Conservation (phyloP, 2,113 vertebrate species). For the Nannospalax galili region DNA sequence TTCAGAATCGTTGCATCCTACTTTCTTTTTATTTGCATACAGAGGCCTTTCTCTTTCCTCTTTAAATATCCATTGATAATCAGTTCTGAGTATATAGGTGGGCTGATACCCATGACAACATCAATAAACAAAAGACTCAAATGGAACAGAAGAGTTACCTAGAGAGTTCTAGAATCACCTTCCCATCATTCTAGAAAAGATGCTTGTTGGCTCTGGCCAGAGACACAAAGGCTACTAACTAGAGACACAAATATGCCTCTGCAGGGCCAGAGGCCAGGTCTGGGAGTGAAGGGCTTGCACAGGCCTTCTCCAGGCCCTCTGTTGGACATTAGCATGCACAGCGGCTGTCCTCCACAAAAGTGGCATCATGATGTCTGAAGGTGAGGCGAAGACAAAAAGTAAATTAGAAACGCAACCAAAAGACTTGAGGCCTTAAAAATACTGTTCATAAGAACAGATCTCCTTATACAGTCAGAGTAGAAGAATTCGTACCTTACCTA, state of each 20-base stretch:
- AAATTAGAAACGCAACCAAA: neutral
- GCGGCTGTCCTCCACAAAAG: neutral
- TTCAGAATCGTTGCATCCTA: neutral
- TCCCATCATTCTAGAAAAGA: neutral
- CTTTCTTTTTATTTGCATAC: neutral
- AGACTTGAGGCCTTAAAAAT: neutral
- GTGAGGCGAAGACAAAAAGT: neutral
- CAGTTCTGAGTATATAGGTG: neutral
- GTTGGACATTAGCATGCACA: neutral
- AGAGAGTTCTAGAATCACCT: conserved; percentile 15
- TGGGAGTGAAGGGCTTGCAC: neutral
- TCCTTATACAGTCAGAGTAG: conserved; percentile 62
- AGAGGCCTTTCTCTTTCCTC: neutral
- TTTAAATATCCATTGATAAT: neutral
- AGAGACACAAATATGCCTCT: neutral
- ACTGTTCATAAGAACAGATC: conserved; percentile 17
- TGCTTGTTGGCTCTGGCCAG: neutral
- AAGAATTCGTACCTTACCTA: conserved; percentile 69
- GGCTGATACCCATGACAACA: neutral
- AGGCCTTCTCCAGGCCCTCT: conserved; percentile 21
- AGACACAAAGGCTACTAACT: neutral
- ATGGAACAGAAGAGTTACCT: neutral
- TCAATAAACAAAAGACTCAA: neutral
- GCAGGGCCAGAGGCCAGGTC: neutral
- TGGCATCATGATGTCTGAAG: too few relatives aligned